phyloP scores from a whole-genome alignment of 2,113 vertebrate species.

The Panthera tigris region DNA sequence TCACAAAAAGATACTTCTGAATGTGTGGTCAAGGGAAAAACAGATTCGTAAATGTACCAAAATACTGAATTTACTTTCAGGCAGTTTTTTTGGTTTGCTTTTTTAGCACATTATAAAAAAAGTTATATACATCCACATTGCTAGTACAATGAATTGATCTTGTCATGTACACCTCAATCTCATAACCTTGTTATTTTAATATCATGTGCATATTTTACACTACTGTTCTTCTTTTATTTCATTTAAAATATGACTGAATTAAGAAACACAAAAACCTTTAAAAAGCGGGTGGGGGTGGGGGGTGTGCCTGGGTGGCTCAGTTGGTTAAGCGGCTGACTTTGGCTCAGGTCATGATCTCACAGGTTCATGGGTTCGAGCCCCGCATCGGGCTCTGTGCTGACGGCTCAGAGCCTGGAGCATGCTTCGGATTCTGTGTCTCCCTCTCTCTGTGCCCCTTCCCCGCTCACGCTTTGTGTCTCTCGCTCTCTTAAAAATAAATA shows the following conservation, averaged over 20 bases:
- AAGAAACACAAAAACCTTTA: not conserved
- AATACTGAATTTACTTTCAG: not conserved
- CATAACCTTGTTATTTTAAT: not conserved
- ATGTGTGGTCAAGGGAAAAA: not conserved
- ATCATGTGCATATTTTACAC: not conserved
- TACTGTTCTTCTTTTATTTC: not conserved
- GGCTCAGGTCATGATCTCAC: too few relatives aligned
- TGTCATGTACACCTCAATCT: not conserved
- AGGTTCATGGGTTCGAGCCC: too few relatives aligned
- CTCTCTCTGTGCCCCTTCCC: too few relatives aligned
- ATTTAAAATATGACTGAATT: not conserved
- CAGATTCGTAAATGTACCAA: not conserved
- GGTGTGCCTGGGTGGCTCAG: too few relatives aligned
- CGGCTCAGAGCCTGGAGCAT: too few relatives aligned
- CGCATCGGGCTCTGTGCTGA: too few relatives aligned
- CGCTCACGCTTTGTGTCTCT: too few relatives aligned
- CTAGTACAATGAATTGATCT: not conserved
- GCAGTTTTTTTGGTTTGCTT: not conserved
- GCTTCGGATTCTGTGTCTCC: too few relatives aligned
- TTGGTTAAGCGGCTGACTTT: too few relatives aligned
- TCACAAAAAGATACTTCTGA: conserved; percentile 35
- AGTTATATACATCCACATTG: not conserved
- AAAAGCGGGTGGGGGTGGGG: too few relatives aligned
- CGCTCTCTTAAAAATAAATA: too few relatives aligned
- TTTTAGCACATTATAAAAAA: not conserved